A percentile compares a stretch with the other conserved stretches of the same genome.
phyloP scores from a whole-genome alignment of 2,113 vertebrate genomes.

The Hemicordylus capensis region DNA sequence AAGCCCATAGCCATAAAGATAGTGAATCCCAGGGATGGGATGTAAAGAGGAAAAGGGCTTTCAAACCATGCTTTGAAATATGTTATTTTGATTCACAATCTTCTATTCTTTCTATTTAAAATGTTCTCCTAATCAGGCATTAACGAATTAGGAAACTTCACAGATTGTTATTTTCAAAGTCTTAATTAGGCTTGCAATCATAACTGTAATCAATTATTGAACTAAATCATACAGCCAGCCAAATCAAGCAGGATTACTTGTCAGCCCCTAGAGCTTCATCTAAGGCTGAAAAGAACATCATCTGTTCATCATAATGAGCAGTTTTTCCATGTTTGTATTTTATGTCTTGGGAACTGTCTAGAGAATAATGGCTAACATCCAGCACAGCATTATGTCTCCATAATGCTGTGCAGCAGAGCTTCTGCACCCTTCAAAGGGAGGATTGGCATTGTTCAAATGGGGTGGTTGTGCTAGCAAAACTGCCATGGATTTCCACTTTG shows the following conservation, averaged over 20 bases:
- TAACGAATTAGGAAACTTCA: background rate
- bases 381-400: too few relatives aligned
- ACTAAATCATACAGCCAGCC: background rate
- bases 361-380: too few relatives aligned
- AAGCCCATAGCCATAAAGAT: background rate
- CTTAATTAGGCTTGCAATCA: background rate
- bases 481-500: too few relatives aligned
- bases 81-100: background rate
- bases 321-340: background rate
- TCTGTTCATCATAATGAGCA: background rate
- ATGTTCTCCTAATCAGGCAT: background rate
- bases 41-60: background rate
- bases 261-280: background rate
- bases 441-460: too few relatives aligned
- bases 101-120: background rate
- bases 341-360: background rate
- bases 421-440: too few relatives aligned
- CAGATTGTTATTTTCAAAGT: too few relatives aligned
- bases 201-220: background rate
- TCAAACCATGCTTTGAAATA: background rate
- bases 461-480: too few relatives aligned
- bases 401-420: too few relatives aligned
- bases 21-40: background rate
- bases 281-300: background rate
- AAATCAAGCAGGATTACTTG: background rate